Percentiles rank a stretch among this genome's conserved stretches.
Conservation (phyloP, 2,888 invertebrate species). For the Drosophila cognata region DNA sequence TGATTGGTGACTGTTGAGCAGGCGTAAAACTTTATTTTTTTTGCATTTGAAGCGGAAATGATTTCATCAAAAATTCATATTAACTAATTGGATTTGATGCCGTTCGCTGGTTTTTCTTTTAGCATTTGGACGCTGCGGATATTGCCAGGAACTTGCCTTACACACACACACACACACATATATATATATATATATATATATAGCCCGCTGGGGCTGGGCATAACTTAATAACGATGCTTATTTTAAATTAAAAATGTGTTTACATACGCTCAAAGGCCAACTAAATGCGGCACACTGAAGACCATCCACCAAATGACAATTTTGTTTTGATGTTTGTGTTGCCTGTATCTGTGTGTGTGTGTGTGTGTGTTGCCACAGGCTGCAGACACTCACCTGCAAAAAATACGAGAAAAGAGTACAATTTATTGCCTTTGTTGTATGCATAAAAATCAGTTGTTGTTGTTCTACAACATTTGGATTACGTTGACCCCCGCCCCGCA, state of each 20-base stretch:
- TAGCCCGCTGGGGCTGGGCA: conserved; percentile 1
- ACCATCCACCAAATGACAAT: conserved; percentile 31
- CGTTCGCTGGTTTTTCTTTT: conserved; percentile 39
- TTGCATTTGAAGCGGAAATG: conserved; percentile 75
- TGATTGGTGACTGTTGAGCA: conserved; percentile 8
- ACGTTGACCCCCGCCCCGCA: conserved; percentile 4
- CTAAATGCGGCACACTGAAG: conserved; percentile 36
- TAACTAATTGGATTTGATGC: conserved; percentile 80
- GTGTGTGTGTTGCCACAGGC: conserved; percentile 5
- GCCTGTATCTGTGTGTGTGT: neutral
- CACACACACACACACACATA: conserved; percentile 2
- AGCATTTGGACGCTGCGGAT: conserved; percentile 46
- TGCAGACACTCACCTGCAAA: conserved; percentile 44
- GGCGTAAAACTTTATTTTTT: conserved; percentile 37
- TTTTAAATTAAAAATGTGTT: conserved; percentile 78
- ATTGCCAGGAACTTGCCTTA: conserved; percentile 52
- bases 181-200: neutral
- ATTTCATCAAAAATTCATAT: conserved; percentile 81
- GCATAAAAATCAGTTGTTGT: conserved; percentile 27
- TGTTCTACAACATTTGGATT: conserved; percentile 22
- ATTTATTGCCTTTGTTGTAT: conserved; percentile 48
- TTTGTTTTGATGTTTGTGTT: conserved; percentile 16
- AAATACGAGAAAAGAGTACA: conserved; percentile 31
- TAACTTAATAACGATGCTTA: conserved; percentile 69
- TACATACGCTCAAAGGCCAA: conserved; percentile 50